Evolutionary conservation across 2,113 vertebrate genomes (phyloP), one percentile per base, ranked within the genome.

Genomic region (Peromyscus polionotus): DNA sequence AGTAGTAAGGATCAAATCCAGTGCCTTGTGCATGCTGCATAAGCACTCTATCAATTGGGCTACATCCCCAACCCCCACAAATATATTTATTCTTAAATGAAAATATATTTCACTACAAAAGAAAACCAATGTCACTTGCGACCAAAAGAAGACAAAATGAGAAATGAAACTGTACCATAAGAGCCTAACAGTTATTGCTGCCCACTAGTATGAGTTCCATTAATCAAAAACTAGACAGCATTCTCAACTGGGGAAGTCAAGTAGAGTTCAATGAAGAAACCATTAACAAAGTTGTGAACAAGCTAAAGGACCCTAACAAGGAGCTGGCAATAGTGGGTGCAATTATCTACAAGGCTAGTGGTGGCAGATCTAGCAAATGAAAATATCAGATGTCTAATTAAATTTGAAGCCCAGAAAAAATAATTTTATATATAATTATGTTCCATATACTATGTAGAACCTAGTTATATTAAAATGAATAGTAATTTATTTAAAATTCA

Each of bases 401-500:
- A 54, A 84, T 88, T 13, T 28, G 67, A 88, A 59, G 39, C 79
- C 84, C 76, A 93, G 85, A 77, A 95, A 95, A 75, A 61, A 59
- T 24, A 42, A 51, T 45, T 70, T 91, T 93, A 75, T 20, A 17
- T 81, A 68, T 77, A 51, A 88, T 63, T 92, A 31, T 31, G 0
- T 24, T 42, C 65, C 9, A 24, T 61, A 26, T 4, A 75, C 45
- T 85, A 57, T 26, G 5, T 65, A 36, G 9, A 68, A 10, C 7
- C 28, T 85, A 36, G 4, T 59, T 93, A 48, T 5, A 80, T 9
- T 61, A 84, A 83, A 81, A 65, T 81, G 36, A 65, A 45, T 85
- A 36, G 22, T 75, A 65, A 42, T 91, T 90, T 86, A 33, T 89
- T 45, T 77, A 90, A 93, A 88, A 95, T 73, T 95, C 48, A 73